phyloP scores from a whole-genome alignment of 2,888 invertebrate species.

The Chrysomela aeneicollis region DNA sequence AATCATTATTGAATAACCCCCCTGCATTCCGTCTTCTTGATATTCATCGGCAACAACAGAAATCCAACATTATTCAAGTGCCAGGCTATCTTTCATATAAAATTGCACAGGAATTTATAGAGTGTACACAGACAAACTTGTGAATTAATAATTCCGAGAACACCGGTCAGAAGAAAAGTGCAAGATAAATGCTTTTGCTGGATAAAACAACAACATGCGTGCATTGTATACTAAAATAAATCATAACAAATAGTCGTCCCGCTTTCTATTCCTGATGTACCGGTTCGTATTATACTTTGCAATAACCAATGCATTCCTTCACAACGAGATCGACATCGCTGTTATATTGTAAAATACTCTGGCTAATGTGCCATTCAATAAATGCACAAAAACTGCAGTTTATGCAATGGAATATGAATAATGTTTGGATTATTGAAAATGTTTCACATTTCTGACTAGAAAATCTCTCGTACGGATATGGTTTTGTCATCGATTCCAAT shows the following conservation, averaged over 20 bases:
- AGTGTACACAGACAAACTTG: slow-evolving; percentile 33
- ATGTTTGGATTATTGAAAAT: slow-evolving; percentile 22
- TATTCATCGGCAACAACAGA: slow-evolving; percentile 34
- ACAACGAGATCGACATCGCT: slow-evolving; percentile 34
- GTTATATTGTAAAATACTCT: slow-evolving; percentile 26
- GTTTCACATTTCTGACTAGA: background rate
- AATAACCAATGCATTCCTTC: slow-evolving; percentile 44
- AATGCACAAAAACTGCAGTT: slow-evolving; percentile 59
- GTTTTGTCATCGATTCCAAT: background rate
- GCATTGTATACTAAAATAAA: slow-evolving; percentile 41
- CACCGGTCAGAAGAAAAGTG: slow-evolving; percentile 33
- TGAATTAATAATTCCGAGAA: slow-evolving; percentile 39
- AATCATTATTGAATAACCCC: slow-evolving; percentile 31
- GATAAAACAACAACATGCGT: slow-evolving; percentile 39
- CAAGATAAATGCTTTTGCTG: slow-evolving; percentile 36
- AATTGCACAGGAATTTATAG: slow-evolving; percentile 38
- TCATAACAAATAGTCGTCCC: slow-evolving; percentile 42
- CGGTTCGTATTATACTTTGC: slow-evolving; percentile 45
- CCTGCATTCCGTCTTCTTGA: slow-evolving; percentile 29
- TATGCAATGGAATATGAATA: slow-evolving; percentile 53
- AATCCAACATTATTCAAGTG: slow-evolving; percentile 32
- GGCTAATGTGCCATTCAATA: slow-evolving; percentile 58
- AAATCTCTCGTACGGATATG: background rate
- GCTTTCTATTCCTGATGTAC: slow-evolving; percentile 49
- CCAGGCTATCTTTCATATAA: slow-evolving; percentile 35